These are phyloP conservation scores for Falco naumanni DNA, from an alignment of 2,797 vertebrate genomes.

Conservation along the genomic window DNA sequence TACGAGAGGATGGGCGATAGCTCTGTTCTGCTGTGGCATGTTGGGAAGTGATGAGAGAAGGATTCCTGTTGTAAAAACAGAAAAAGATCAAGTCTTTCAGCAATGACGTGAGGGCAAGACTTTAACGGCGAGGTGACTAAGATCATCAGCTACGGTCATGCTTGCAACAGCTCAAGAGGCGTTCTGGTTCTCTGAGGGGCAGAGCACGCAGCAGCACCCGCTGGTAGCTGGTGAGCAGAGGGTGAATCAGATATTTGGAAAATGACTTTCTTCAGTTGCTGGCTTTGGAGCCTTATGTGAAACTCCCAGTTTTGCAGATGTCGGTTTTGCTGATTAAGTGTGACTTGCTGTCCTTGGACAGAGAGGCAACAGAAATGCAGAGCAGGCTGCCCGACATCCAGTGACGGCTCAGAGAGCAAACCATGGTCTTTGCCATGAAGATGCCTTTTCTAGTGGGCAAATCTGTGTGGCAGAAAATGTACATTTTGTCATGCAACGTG, in stretches of 20 bases:
- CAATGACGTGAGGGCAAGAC: not conserved
- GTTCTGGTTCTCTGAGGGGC: not conserved
- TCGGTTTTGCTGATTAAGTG: not conserved
- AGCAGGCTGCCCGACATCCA: not conserved
- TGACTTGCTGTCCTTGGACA: not conserved
- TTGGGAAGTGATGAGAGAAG: constrained; percentile 43
- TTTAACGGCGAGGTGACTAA: constrained; percentile 7
- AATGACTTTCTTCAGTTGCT: not conserved
- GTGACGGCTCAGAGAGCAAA: not conserved
- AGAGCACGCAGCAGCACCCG: fast-evolving
- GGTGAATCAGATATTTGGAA: not conserved
- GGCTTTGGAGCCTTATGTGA: not conserved
- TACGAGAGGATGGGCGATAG: not conserved
- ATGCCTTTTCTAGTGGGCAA: not conserved
- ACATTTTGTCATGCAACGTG: not conserved
- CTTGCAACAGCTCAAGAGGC: not conserved
- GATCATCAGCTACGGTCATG: not conserved
- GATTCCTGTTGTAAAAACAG: not conserved
- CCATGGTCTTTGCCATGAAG: not conserved
- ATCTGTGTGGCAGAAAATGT: not conserved
- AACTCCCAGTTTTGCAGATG: not conserved
- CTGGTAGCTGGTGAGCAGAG: not conserved
- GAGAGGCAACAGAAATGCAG: not conserved
- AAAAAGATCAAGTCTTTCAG: constrained; percentile 20
- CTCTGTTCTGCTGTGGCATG: constrained; percentile 6